Base-by-base conservation (phyloP, 2,113 vertebrate species). In the Heliornis fulica region DNA sequence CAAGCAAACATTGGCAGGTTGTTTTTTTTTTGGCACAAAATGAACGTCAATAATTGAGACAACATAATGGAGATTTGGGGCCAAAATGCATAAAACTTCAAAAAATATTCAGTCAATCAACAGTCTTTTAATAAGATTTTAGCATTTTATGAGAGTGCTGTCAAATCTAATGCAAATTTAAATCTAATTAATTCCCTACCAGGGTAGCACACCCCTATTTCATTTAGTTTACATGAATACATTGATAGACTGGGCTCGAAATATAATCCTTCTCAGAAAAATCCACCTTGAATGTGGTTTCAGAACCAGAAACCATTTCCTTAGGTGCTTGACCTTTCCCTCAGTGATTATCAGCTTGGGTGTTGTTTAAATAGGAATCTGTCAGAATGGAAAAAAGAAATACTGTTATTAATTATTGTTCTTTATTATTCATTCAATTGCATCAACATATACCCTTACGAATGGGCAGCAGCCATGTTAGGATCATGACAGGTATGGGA, bases 91-190 rank as follows among this genome's bases (percentile, higher is more conserved):
- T 63, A 75, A 82, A 63, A 9, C 9, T 25, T 79, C 31, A 64
- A 64, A n/a, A 90, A 94, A 63, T 31, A 66, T 61, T 82, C 57
- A 66, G 15, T 66, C 38, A 60, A 11, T 53, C 46, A 76, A 8
- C 11, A 50, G 32, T 13, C 19, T 91, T 85, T 53, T 57, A 63
- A 46, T 18, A 70, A 48, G 41, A 65, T 65, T 69, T 89, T 69
- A 77, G 31, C 16, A 38, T 80, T 72, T 77, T 69, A 56, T 31
- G 29, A 72, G 19, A 64, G 7, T 1, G 0, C 23, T 61, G 64
- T 56, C 22, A 80, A 72, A 89, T 77, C 13, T 76, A 88, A 71
- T 68, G 50, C 16, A 79, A 79, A 91, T 89, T 83, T 71, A 61
- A 78, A 74, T 48, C 9, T 57, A 70, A 85, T 90, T 78, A 65